Base-by-base conservation (phyloP, 1,140 invertebrate genomes). In the Solenopsis fugax region DNA sequence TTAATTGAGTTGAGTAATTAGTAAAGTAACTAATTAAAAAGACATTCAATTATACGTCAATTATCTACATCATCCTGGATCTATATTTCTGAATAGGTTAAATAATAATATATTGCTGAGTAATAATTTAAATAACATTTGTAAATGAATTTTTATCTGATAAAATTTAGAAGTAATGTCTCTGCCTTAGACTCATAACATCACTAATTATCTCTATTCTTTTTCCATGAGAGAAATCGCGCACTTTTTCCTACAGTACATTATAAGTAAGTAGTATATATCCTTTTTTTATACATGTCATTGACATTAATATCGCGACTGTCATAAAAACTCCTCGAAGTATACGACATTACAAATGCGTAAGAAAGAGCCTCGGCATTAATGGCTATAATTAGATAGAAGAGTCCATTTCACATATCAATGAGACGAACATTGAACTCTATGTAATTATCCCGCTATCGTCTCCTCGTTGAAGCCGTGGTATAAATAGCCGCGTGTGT, bases 401-500 rank as follows among this genome's bases (percentile, higher is more conserved):
- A 60, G 54, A 84, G 69, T 24, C 13, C 69, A 60, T n/a, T 84
- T 60, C 24, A 21, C 56, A 21, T 73, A 72, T 82, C 67, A 72
- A 81, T 73, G 67, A 73, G 37, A 84, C n/a, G 69, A 75, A 50
- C 80, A 37, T 75, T 84, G 69, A 84, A 73, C 69, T 75, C 45
- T 4, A 45, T 60, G 69, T 71, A 84, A 84, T 84, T 84, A 84
- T 75, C 54, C 48, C 9, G 52, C 52, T 84, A 60, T 73, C 80
- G 29, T 48, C 18, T n/a, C 18, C 13, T 48, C 54, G 56, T 75
- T 84, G 69, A 50, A 34, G 41, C 45, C 10, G 41, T 9, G 16
- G 24, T 60, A 84, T 84, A 84, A 84, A 84, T 84, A 84, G 65
- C 37, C 65, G 54, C 9, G 12, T 56, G 69, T 60, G 80, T 84